Conservation (phyloP, 2,888 invertebrate genomes). For the Elaeidobius kamerunicus region DNA sequence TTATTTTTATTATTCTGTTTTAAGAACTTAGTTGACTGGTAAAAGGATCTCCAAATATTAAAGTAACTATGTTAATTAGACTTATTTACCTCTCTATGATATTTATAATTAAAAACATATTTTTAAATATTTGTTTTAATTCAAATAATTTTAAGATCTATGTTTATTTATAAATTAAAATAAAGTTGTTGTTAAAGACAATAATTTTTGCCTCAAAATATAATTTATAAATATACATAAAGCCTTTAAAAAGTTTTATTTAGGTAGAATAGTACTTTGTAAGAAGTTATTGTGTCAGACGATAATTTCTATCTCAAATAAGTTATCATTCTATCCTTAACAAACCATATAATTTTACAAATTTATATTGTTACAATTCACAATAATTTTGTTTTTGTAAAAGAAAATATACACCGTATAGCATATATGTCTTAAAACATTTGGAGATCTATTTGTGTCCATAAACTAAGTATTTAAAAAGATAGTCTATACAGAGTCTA, state of each 20-base stretch:
- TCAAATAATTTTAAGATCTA: not conserved
- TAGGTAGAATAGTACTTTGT: not conserved
- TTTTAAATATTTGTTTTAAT: not conserved
- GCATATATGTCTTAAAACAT: too few relatives aligned
- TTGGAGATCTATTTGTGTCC: too few relatives aligned
- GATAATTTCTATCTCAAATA: not conserved
- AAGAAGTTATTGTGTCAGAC: slow-evolving; percentile 3
- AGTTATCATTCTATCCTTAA: too few relatives aligned
- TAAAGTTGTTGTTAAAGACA: slow-evolving; percentile 10
- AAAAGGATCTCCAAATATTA: not conserved
- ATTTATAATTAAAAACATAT: not conserved
- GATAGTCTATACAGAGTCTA: too few relatives aligned
- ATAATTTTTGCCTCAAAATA: slow-evolving; percentile 5
- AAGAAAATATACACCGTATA: too few relatives aligned
- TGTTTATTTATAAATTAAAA: not conserved
- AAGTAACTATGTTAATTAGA: too few relatives aligned
- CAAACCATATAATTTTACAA: too few relatives aligned
- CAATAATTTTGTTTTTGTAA: too few relatives aligned
- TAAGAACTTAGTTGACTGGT: not conserved
- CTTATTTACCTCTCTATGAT: too few relatives aligned
- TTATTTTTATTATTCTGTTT: not conserved
- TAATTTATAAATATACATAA: not conserved
- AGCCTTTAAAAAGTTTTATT: not conserved
- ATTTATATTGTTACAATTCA: too few relatives aligned
- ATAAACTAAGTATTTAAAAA: too few relatives aligned